Percentiles rank a stretch among this genome's conserved stretches.
phyloP scores from a whole-genome alignment of 2,888 invertebrate species.

The Colostygia pectinataria region DNA sequence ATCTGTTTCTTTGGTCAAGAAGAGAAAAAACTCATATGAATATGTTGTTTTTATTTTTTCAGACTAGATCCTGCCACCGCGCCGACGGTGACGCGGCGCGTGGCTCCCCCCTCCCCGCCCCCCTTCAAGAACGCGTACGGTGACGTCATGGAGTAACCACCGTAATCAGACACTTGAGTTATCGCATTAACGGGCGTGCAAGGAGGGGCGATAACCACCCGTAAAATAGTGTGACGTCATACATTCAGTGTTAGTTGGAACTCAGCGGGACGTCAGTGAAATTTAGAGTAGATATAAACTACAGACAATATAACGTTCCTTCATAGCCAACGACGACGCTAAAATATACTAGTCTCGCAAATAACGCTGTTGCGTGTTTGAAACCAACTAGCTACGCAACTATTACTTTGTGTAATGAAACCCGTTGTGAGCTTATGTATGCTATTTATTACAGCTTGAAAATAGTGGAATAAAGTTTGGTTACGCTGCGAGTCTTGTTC shows the following conservation, averaged over 20 bases:
- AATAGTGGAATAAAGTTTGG: slow-evolving; percentile 10
- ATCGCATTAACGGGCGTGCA: background rate
- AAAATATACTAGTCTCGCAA: too few relatives aligned
- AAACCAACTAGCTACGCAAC: background rate
- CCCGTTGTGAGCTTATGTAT: background rate
- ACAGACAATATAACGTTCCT: background rate
- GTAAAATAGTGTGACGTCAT: background rate
- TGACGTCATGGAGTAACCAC: slow-evolving; percentile 58
- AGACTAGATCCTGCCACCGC: slow-evolving; percentile 53
- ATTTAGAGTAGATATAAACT: slow-evolving; percentile 4
- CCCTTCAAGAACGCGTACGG: slow-evolving; percentile 66
- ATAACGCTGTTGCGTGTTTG: too few relatives aligned
- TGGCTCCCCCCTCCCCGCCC: slow-evolving; percentile 36
- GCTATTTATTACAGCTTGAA: too few relatives aligned
- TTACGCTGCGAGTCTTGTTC: background rate
- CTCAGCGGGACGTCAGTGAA: background rate
- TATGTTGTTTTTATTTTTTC: slow-evolving; percentile 38
- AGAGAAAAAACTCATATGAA: too few relatives aligned
- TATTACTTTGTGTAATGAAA: slow-evolving; percentile 12
- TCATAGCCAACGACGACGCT: too few relatives aligned
- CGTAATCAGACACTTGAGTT: background rate
- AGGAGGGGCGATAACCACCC: too few relatives aligned
- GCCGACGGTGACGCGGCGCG: slow-evolving; percentile 37
- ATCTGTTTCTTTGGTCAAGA: too few relatives aligned
- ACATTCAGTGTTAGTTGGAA: background rate